Base-by-base conservation (phyloP, 2,888 invertebrate species). In the Philonicus albiceps region DNA sequence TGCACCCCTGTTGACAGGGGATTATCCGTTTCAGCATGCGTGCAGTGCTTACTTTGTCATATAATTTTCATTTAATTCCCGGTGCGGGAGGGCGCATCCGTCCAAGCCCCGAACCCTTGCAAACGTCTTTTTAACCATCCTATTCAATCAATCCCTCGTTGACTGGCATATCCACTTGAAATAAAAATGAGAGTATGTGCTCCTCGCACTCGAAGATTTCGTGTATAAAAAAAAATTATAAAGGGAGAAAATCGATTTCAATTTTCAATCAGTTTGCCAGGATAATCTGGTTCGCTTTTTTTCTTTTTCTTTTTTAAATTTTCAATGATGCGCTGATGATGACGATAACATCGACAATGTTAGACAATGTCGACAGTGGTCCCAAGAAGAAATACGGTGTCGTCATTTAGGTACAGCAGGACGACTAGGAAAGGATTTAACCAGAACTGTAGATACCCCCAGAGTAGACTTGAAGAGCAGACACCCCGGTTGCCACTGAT, bases 191-290 rank as follows among this genome's bases (percentile, higher is more conserved):
- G 19, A 64, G 19, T 11, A 64, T 49, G 49, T 49, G 22, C 19
- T 64, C 64, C 27, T 64, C 49, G 49, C 49, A n/a, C 49, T 49
- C 19, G 4, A 22, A 64, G 64, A 64, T 64, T 22, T 64, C 8
- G 27, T 22, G 27, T 11, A 2, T 5, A 22, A 55, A 55, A 55
- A 55, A 22, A 22, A 55, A 19, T 53, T 3, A 55, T 22, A 55
- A 55, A 55, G 22, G 2, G 22, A 3, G 3, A 19, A 75, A 75
- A 75, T 75, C 75, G 75, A 75, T 75, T 31, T 75, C 75, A 31
- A 75, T 75, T 75, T 75, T 16, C 75, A 75, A 75, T 75, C 37
- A 75, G 31, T 75, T n/a, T 75, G 37, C 34, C 30, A 34, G 75
- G 75, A 75, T 75, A 75, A 75, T 75, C 75, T 31, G 19, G 31